Evolutionary conservation across 64 coral and sea anemone genomes (phyloP).

Genomic region (Montipora foliosa): DNA sequence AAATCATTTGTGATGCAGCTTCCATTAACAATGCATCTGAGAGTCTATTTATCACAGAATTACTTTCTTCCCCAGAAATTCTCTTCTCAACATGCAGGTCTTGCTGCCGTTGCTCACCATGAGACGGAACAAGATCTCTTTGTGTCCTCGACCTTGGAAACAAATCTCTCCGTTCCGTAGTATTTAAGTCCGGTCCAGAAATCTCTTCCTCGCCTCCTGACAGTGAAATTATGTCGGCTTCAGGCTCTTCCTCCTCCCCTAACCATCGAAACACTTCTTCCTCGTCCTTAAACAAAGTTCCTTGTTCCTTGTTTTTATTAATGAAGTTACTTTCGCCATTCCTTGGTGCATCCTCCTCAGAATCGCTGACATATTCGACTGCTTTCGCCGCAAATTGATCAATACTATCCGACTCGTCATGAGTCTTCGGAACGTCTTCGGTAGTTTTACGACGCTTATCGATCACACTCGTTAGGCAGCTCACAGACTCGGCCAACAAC

Average conservation of each 20-base stretch:
- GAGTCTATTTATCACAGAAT: slow-evolving; percentile 58
- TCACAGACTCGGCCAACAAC: slow-evolving; percentile 73
- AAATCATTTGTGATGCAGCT: slow-evolving; percentile 88
- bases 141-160: background rate
- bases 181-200: slow-evolving; percentile 53
- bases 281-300: background rate
- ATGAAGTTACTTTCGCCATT: background rate
- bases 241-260: slow-evolving; percentile 57
- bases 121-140: slow-evolving; percentile 17
- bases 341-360: slow-evolving; percentile 22
- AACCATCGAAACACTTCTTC: slow-evolving; percentile 38
- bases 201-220: slow-evolving; percentile 48
- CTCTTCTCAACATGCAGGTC: background rate
- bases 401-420: background rate
- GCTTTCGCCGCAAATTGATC: slow-evolving; percentile 15
- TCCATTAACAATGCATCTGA: slow-evolving; percentile 84
- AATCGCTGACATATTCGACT: background rate
- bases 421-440: slow-evolving; percentile 28
- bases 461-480: slow-evolving; percentile 50
- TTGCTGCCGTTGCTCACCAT: slow-evolving; percentile 4
- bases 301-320: background rate
- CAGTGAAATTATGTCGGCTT: slow-evolving; percentile 71
- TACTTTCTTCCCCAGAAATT: background rate
- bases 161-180: background rate
- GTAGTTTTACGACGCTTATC: slow-evolving; percentile 29